phyloP scores from a whole-genome alignment of 2,797 vertebrate species.

The Delichon dasypus region DNA sequence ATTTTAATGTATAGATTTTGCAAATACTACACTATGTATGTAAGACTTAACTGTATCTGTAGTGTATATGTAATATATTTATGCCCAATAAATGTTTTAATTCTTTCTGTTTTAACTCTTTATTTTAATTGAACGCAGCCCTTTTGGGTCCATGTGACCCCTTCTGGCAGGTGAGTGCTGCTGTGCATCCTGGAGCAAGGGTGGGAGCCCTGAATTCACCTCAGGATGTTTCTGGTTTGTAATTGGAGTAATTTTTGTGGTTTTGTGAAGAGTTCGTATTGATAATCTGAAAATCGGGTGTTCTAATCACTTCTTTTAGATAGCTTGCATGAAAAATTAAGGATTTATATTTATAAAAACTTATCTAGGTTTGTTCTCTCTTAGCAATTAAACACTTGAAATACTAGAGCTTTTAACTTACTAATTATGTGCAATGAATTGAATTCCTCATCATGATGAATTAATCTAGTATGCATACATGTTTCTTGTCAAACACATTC shows the following conservation, averaged over 20 bases:
- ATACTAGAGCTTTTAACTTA: neutral
- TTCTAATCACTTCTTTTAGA: neutral
- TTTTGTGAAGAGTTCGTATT: neutral
- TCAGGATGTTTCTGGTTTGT: neutral
- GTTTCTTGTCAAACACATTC: neutral
- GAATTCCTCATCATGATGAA: neutral
- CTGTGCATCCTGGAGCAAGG: neutral
- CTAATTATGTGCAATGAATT: neutral
- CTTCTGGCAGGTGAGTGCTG: neutral
- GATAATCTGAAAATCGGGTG: neutral
- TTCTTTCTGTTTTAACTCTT: slow-evolving; percentile 99
- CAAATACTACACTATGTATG: slow-evolving; percentile 99
- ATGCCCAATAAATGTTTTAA: slow-evolving; percentile 99
- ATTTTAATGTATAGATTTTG: slow-evolving; percentile 99
- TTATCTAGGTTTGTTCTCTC: neutral
- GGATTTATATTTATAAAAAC: neutral
- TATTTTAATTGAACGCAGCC: slow-evolving; percentile 53
- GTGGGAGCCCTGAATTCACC: neutral
- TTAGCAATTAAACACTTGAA: neutral
- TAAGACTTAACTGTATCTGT: slow-evolving; percentile 99
- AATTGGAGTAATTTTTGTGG: neutral
- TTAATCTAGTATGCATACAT: neutral
- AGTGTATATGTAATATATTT: slow-evolving; percentile 99
- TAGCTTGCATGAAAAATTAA: neutral
- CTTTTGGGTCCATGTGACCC: neutral